A percentile compares a stretch with the other conserved stretches of the same genome.
These are phyloP conservation scores for Scylla paramamosain DNA, from an alignment of 1,140 invertebrate species.

Conservation along the genomic window DNA sequence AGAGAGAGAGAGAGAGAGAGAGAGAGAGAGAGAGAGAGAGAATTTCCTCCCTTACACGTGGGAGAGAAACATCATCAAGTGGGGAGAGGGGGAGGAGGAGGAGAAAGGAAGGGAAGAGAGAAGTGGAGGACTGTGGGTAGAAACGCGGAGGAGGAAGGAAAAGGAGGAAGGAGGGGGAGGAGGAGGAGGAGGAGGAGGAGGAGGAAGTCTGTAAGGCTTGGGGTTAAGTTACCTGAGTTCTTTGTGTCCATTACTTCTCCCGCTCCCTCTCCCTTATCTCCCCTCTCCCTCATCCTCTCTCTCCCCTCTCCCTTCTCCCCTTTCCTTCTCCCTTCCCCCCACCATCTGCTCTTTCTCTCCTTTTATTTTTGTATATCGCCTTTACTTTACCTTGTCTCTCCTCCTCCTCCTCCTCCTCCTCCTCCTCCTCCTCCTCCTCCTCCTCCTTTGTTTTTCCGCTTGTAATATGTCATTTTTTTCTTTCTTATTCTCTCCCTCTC, in stretches of 20 bases:
- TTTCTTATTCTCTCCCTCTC: neutral
- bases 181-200: neutral
- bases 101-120: neutral
- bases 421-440: constrained; percentile 6
- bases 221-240: constrained; percentile 3
- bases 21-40: no score
- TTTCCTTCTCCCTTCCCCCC: neutral
- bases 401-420: neutral
- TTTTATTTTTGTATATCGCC: neutral
- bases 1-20: no score
- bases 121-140: neutral
- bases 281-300: neutral
- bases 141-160: neutral
- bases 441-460: neutral
- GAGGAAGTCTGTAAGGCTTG: neutral
- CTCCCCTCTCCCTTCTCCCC: neutral
- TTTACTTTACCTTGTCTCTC: neutral
- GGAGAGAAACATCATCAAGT: neutral
- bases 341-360: neutral
- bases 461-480: no score
- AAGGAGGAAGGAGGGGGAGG: neutral
- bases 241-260: neutral
- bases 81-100: neutral
- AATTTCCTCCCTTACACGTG: neutral
- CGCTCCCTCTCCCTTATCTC: neutral